Evolutionary conservation across 2,888 invertebrate species (phyloP).

Genomic region (Neoaliturus tenellus): DNA sequence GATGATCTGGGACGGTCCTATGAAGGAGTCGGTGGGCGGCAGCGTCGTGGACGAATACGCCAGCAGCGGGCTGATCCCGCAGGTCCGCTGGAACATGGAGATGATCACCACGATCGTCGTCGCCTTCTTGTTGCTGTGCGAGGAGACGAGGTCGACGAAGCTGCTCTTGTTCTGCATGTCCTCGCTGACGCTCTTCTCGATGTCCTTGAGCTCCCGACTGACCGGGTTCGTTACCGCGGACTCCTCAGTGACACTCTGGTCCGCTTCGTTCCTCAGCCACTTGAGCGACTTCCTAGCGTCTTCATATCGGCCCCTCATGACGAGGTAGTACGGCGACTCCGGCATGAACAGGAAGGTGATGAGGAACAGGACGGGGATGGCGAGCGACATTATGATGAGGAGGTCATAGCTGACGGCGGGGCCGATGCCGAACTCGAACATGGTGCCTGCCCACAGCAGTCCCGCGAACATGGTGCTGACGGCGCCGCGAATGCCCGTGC

Average conservation of each 20-base stretch:
- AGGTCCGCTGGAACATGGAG: constrained; percentile 74
- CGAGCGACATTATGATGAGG: constrained; percentile 69
- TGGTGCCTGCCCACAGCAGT: constrained; percentile 62
- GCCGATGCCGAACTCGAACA: constrained; percentile 63
- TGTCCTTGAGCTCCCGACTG: constrained; percentile 62
- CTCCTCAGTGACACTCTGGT: constrained; percentile 47
- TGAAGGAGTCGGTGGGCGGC: constrained; percentile 71
- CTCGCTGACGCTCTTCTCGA: constrained; percentile 62
- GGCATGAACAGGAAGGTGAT: constrained; percentile 76
- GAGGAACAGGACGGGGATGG: constrained; percentile 74
- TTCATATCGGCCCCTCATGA: constrained; percentile 74
- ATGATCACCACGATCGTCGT: constrained; percentile 63
- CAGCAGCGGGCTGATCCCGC: constrained; percentile 79
- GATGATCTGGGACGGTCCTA: constrained; percentile 56
- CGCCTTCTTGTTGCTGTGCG: constrained; percentile 61
- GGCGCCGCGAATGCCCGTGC: constrained; percentile 62
- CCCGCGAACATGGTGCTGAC: constrained; percentile 63
- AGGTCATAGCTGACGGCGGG: constrained; percentile 59
- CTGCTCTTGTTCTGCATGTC: constrained; percentile 73
- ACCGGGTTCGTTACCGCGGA: constrained; percentile 22
- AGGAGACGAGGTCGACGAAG: constrained; percentile 60
- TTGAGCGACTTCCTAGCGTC: constrained; percentile 66
- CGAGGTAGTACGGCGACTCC: constrained; percentile 78
- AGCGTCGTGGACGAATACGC: constrained; percentile 81
- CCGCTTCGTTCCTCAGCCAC: constrained; percentile 55